Evolutionary conservation across 35 echinoderm and acorn worm species (phyloP).

Genomic region (Ptychodera flava): DNA sequence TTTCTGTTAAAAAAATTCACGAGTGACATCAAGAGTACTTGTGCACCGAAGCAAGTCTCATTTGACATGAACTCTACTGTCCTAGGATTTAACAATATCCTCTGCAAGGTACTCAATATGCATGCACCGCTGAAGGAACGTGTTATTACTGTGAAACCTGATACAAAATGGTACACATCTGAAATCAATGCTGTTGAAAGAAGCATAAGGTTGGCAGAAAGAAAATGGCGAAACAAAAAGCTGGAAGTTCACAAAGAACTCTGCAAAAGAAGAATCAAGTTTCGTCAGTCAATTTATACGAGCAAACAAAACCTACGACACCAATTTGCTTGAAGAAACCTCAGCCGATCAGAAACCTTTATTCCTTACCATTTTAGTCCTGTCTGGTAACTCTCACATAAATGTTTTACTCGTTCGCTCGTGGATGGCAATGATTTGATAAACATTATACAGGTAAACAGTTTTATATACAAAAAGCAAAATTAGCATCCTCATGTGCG

Average conservation of each 20-base stretch:
- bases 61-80: no score
- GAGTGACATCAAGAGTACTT: no score
- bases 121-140: slow-evolving; percentile 41
- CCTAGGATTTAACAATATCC: no score
- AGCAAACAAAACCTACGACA: slow-evolving; percentile 7
- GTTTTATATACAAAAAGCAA: no score
- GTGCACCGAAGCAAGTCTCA: no score
- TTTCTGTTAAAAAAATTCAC: no score
- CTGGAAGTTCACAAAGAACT: slow-evolving; percentile 13
- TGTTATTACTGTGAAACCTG: slow-evolving; percentile 21
- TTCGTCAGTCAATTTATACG: slow-evolving; percentile 19
- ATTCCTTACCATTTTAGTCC: not conserved
- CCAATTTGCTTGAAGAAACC: slow-evolving; percentile 4
- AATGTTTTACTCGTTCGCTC: not conserved
- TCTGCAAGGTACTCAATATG: not conserved
- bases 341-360: slow-evolving; percentile 6
- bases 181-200: slow-evolving; percentile 18
- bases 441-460: no score
- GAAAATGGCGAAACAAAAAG: slow-evolving; percentile 31
- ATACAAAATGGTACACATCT: slow-evolving; percentile 43
- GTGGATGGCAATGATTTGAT: not conserved
- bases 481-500: no score
- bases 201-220: slow-evolving; percentile 23
- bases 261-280: not conserved
- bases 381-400: not conserved